Evolutionary conservation across 2,797 vertebrate genomes (phyloP), one percentile per base, ranked within the genome.

Genomic region (Scomberomorus guttatus): DNA sequence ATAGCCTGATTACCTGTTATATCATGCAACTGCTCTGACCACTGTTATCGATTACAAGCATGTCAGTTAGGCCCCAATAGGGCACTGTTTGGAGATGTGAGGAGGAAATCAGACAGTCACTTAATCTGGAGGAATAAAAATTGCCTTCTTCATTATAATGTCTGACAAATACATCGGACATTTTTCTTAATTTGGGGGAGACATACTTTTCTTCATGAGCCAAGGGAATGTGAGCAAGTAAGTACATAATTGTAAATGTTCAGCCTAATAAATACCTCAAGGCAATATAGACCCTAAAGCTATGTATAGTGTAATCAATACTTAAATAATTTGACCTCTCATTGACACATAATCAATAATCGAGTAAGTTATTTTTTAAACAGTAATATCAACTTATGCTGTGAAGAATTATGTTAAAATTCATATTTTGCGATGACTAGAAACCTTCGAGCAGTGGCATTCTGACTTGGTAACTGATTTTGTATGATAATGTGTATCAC

Each of bases 51-150:
- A 59, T 77, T 22, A n/a, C 7, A 42, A 39, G 32, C 63, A n/a
- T 65, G n/a, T 44, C 56, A 56, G 4, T 78, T 34, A 74, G 29
- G 37, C 25, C 20, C 39, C 20, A 27, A 27, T 22, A 18, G 54
- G 72, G 15, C 55, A 25, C 11, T 71, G 66, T 37, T 34, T 57
- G 51, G 60, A 46, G 52, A 54, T 44, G 44, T 57, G 37, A 60
- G 25, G 20, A 52, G 55, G 37, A n/a, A 63, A 68, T 25, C 20
- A 57, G 39, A 14, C 39, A 44, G 34, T 22, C 27, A 37, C 25
- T 34, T 60, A 60, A n/a, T 11, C 25, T 24, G 18, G 29, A 27
- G 13, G n/a, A 46, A 61, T 46, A 61, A 27, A 27, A 48, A 60
- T 61, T 1, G 13, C 22, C 69, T 27, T 39, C 4, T 13, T 29